phyloP scores from a whole-genome alignment of 2,888 invertebrate species.

The Glaucopsyche alexis region DNA sequence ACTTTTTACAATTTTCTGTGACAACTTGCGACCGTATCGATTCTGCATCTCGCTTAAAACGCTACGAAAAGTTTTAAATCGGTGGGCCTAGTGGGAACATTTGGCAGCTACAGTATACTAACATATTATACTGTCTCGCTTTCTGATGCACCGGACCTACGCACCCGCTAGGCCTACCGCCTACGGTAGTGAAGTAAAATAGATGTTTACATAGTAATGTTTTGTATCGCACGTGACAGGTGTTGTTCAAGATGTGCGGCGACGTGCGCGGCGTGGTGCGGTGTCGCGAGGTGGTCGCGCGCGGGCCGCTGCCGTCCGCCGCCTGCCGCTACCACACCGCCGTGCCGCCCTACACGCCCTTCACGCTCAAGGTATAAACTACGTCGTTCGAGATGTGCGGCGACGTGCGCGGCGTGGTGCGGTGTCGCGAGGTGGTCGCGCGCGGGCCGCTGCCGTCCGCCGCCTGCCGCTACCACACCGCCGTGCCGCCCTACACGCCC shows the following conservation, averaged over 20 bases:
- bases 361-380: slow-evolving; percentile 85
- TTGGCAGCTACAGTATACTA: too few species aligned
- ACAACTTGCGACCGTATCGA: too few species aligned
- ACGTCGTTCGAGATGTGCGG: slow-evolving; percentile 89
- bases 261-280: slow-evolving; percentile 84
- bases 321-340: slow-evolving; percentile 86
- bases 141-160: too few species aligned
- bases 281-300: slow-evolving; percentile 86
- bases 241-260: slow-evolving; percentile 89
- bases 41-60: too few species aligned
- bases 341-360: slow-evolving; percentile 82
- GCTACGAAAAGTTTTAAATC: too few species aligned
- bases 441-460: slow-evolving; percentile 82
- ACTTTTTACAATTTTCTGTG: too few species aligned
- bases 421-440: slow-evolving; percentile 86
- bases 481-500: slow-evolving; percentile 82
- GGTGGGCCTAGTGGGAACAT: too few species aligned
- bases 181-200: too few species aligned
- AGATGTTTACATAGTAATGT: background rate
- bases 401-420: slow-evolving; percentile 83
- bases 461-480: slow-evolving; percentile 85
- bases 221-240: slow-evolving; percentile 58
- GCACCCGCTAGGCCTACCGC: too few species aligned
- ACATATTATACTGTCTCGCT: too few species aligned
- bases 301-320: slow-evolving; percentile 81